Evolutionary conservation across 1,140 invertebrate genomes (phyloP).

Genomic region (Drosophila obscura): DNA sequence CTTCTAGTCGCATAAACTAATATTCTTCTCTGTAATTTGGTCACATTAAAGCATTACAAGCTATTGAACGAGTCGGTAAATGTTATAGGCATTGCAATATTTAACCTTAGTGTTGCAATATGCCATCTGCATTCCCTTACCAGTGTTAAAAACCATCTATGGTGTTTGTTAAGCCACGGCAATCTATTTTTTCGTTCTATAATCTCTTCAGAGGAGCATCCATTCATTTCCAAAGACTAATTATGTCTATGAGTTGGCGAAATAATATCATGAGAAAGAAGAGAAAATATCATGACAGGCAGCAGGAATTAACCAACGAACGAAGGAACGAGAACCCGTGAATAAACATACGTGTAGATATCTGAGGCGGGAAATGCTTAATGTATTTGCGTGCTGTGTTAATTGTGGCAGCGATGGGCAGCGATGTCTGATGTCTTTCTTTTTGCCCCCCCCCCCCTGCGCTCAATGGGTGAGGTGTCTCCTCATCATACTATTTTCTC

Average conservation of each 20-base stretch:
- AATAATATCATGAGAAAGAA: conserved; percentile 8
- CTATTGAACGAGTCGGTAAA: no score
- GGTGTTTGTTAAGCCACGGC: no score
- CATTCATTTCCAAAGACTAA: conserved; percentile 21
- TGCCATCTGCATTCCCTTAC: no score
- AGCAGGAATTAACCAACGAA: background rate
- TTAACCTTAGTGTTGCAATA: no score
- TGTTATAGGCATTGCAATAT: no score
- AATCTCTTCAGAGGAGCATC: no score
- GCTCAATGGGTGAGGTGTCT: background rate
- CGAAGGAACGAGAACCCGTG: no score
- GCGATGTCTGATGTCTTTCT: conserved; percentile 32
- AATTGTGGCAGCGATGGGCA: conserved; percentile 51
- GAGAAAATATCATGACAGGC: conserved; percentile 2
- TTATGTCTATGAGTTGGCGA: conserved; percentile 50
- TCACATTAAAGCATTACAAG: no score
- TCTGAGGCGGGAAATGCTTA: conserved; percentile 9
- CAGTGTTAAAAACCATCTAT: no score
- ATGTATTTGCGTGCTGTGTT: conserved; percentile 61
- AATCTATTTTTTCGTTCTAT: no score
- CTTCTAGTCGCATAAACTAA: no score
- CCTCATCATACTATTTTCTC: conserved; percentile 8
- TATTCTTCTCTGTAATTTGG: no score
- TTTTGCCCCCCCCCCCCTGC: background rate
- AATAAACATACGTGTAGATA: background rate